A percentile compares a stretch with the other conserved stretches of the same genome.
Conservation (phyloP, 2,113 vertebrate species). For the Puntigrus tetrazona region DNA sequence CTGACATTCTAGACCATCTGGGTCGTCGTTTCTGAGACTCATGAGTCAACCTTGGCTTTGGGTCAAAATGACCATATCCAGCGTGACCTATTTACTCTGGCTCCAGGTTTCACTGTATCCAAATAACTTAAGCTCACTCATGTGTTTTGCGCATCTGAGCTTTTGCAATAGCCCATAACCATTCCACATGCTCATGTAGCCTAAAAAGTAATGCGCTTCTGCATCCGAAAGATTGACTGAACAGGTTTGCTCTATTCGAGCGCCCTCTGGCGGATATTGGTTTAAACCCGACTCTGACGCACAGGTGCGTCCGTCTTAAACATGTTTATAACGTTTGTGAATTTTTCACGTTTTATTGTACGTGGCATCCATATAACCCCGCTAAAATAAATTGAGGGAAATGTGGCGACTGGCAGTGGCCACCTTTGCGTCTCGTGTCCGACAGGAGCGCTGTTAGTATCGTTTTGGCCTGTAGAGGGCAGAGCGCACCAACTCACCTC, state of each 20-base stretch:
- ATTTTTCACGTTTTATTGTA: background rate
- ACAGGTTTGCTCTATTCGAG: background rate
- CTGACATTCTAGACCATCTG: background rate
- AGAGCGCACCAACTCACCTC: conserved; percentile 43
- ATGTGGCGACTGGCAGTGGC: background rate
- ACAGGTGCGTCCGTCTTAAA: background rate
- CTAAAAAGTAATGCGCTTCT: background rate
- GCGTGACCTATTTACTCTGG: background rate
- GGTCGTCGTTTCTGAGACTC: background rate
- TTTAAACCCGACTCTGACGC: background rate
- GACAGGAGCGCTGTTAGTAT: background rate
- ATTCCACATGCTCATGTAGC: background rate
- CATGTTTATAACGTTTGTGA: background rate
- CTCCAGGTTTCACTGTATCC: background rate
- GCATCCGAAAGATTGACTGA: background rate
- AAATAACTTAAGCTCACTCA: background rate
- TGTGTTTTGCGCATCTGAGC: background rate
- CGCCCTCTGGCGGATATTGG: conserved; percentile 36
- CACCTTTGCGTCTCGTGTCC: background rate
- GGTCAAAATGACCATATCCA: background rate
- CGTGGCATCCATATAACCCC: background rate
- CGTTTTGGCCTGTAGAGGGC: conserved; percentile 41
- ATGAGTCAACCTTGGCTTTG: background rate
- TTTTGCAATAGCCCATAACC: background rate
- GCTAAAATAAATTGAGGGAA: background rate